These are phyloP conservation scores for Cyrtodaria siliqua DNA, from an alignment of 2,888 invertebrate genomes.

Conservation along the genomic window DNA sequence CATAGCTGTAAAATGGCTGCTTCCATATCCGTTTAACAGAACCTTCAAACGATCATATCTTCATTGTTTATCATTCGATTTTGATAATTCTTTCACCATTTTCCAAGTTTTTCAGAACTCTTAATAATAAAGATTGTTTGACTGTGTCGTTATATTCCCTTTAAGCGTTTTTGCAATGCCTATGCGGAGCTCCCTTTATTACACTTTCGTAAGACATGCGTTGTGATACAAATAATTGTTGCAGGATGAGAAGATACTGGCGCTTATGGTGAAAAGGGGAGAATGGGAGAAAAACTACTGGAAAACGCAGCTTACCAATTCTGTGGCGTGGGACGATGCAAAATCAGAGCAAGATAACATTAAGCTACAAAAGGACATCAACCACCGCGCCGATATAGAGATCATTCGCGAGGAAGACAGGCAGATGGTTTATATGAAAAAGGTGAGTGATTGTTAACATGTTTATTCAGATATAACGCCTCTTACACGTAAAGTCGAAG, in stretches of 20 bases:
- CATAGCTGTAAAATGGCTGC: too few species aligned
- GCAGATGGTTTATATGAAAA: slow-evolving; percentile 44
- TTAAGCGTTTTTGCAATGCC: too few species aligned
- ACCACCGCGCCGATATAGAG: slow-evolving; percentile 42
- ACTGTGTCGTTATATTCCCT: too few species aligned
- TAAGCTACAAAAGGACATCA: slow-evolving; percentile 67
- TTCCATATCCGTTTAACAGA: too few species aligned
- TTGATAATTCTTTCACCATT: too few species aligned
- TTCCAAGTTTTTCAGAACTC: too few species aligned
- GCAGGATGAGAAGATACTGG: slow-evolving; percentile 82
- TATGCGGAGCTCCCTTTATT: too few species aligned
- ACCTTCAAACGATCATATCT: too few species aligned
- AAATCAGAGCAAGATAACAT: slow-evolving; percentile 66
- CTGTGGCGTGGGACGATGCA: slow-evolving; percentile 75
- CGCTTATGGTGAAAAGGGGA: slow-evolving; percentile 75
- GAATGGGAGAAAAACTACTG: slow-evolving; percentile 74
- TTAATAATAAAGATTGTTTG: too few species aligned
- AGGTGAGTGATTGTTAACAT: slow-evolving; percentile 19
- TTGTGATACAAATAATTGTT: too few species aligned
- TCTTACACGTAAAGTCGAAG: background rate
- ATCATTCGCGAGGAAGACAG: slow-evolving; percentile 50
- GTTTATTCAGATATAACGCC: background rate
- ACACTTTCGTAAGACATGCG: too few species aligned
- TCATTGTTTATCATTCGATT: too few species aligned
- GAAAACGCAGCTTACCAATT: slow-evolving; percentile 65